Evolutionary conservation across 2,888 invertebrate species (phyloP).

Genomic region (Helobdella robusta): DNA sequence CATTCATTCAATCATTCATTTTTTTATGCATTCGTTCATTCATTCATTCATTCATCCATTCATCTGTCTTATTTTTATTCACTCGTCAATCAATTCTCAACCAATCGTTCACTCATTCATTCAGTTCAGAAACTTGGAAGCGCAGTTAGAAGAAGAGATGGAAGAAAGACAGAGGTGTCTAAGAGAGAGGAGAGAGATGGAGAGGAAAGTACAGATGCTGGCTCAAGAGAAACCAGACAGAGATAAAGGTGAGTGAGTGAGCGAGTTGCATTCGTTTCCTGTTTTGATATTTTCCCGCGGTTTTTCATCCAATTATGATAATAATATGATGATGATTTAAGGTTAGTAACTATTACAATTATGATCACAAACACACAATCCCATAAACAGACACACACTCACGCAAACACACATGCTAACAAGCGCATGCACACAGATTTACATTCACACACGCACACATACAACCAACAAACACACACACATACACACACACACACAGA

Average conservation of each 20-base stretch:
- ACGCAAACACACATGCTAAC: too few relatives aligned
- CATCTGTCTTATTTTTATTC: neutral
- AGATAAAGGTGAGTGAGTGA: conserved; percentile 35
- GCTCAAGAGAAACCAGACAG: conserved; percentile 57
- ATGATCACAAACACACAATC: too few relatives aligned
- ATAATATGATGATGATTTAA: too few relatives aligned
- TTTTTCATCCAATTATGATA: too few relatives aligned
- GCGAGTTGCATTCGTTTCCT: neutral
- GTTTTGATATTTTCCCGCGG: neutral
- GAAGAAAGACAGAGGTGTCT: conserved; percentile 75
- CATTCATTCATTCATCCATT: conserved; percentile 24
- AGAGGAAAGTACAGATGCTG: conserved; percentile 69
- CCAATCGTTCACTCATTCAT: conserved; percentile 13
- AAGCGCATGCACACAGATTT: too few relatives aligned
- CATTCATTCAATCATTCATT: neutral
- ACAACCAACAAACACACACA: too few relatives aligned
- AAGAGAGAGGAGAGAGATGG: conserved; percentile 81
- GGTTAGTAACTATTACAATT: too few relatives aligned
- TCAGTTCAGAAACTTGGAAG: conserved; percentile 65
- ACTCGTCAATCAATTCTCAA: neutral
- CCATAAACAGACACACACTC: too few relatives aligned
- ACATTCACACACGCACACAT: too few relatives aligned
- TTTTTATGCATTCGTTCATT: neutral
- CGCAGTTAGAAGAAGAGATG: conserved; percentile 83
- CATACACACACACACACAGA: too few relatives aligned